Conservation (phyloP, 2,797 vertebrate genomes). For the Bradypus variegatus region DNA sequence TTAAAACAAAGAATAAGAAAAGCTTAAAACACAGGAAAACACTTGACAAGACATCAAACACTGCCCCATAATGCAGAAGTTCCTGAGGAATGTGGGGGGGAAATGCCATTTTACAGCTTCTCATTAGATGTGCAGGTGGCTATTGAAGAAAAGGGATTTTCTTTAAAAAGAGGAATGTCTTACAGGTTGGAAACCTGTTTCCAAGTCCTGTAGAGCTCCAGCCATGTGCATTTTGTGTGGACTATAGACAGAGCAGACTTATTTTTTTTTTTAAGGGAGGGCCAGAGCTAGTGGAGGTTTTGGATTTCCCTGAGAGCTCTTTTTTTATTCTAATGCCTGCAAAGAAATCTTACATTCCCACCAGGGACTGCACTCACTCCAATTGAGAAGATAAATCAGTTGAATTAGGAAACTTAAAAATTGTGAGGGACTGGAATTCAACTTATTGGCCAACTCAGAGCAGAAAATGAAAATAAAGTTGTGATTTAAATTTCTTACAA, state of each 20-base stretch:
- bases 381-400: not conserved
- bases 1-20: not conserved
- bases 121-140: not conserved
- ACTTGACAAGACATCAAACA: not conserved
- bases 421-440: not conserved
- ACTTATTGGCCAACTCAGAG: not conserved
- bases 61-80: not conserved
- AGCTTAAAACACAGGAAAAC: slow-evolving; percentile 8
- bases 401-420: not conserved
- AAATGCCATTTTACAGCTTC: not conserved
- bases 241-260: not conserved
- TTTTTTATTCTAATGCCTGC: not conserved
- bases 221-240: not conserved
- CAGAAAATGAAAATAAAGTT: not conserved
- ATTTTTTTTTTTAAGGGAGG: not conserved
- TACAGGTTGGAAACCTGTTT: not conserved
- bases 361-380: not conserved
- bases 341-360: not conserved
- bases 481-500: not conserved
- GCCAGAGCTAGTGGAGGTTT: not conserved
- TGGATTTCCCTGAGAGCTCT: not conserved
- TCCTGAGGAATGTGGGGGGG: not conserved
- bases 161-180: not conserved
- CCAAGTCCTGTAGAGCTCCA: not conserved
- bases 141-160: not conserved